Conservation (phyloP, 1,140 invertebrate genomes). For the Drosophila funebris region DNA sequence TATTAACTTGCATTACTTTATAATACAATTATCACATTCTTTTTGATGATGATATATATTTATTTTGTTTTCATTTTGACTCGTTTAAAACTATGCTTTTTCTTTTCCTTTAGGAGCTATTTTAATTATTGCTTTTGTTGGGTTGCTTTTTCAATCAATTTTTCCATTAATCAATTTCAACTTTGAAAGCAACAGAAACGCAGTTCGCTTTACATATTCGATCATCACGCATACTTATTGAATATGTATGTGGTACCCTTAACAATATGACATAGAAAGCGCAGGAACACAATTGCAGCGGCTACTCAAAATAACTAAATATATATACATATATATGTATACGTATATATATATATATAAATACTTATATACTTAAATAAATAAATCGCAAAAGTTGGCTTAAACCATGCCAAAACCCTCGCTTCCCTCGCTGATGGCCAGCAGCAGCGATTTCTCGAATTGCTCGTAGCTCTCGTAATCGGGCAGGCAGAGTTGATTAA, state of each 20-base stretch:
- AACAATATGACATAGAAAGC: constrained; percentile 59
- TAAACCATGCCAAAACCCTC: constrained; percentile 98
- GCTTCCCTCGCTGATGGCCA: constrained; percentile 97
- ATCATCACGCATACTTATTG: constrained; percentile 52
- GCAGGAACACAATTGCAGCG: constrained; percentile 70
- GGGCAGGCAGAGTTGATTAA: constrained; percentile 97
- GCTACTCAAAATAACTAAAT: constrained; percentile 51
- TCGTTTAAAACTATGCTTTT: constrained; percentile 42
- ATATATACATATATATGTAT: too few relatives aligned
- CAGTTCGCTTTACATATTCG: constrained; percentile 19
- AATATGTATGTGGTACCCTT: constrained; percentile 43
- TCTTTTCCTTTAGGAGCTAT: constrained; percentile 33
- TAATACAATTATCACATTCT: constrained; percentile 81
- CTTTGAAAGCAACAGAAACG: constrained; percentile 34
- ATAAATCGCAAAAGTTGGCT: constrained; percentile 43
- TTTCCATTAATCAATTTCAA: background rate
- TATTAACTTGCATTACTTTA: constrained; percentile 75
- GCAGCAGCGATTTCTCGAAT: constrained; percentile 94
- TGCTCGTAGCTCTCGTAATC: constrained; percentile 97
- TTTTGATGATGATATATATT: constrained; percentile 81
- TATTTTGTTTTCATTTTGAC: constrained; percentile 62
- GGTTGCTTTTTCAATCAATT: background rate
- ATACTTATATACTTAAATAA: constrained; percentile 6
- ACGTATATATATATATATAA: too few relatives aligned
- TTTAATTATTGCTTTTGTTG: constrained; percentile 7